These are phyloP conservation scores for Zaprionus vittiger DNA, from an alignment of 1,140 invertebrate species.

Conservation along the genomic window DNA sequence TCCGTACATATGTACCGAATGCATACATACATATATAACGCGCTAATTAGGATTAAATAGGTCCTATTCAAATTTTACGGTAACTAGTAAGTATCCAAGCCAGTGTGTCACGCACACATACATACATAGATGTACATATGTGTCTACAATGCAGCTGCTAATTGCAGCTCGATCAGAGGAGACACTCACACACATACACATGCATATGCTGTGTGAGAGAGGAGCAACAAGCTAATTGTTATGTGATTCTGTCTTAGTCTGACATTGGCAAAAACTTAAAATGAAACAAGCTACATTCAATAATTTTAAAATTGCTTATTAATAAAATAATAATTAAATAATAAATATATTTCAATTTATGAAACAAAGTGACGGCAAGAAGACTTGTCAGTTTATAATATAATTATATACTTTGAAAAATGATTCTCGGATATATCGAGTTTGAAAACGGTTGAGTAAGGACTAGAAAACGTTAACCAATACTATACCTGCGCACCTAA, in stretches of 20 bases:
- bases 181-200: neutral
- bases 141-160: neutral
- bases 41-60: neutral
- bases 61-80: neutral
- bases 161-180: neutral
- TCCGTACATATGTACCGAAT: neutral
- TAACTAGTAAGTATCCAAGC: neutral
- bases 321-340: neutral
- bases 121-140: neutral
- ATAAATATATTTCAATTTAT: neutral
- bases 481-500: too few relatives aligned
- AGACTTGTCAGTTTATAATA: too few relatives aligned
- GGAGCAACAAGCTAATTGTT: neutral
- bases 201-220: neutral
- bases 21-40: neutral
- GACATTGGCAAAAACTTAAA: neutral
- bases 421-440: too few relatives aligned
- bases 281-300: neutral
- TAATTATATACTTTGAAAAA: too few relatives aligned
- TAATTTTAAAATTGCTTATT: neutral
- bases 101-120: neutral
- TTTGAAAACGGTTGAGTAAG: too few relatives aligned
- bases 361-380: neutral
- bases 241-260: neutral
- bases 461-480: too few relatives aligned